Conservation (phyloP, 2,113 vertebrate species). For the Tachysurus vachellii region DNA sequence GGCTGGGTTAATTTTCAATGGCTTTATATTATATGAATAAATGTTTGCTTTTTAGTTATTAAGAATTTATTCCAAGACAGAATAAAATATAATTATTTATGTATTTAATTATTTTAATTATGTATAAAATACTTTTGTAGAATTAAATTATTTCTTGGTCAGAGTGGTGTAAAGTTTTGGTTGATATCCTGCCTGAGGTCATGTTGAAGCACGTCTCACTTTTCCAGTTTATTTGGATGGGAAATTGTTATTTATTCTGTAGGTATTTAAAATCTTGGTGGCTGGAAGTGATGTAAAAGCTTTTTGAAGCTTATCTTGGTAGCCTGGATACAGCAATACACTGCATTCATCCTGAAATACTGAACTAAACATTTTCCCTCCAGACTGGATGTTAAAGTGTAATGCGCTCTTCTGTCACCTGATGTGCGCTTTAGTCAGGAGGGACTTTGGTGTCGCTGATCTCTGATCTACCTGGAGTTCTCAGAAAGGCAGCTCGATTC, state of each 20-base stretch:
- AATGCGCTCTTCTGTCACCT: neutral
- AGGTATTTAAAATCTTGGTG: neutral
- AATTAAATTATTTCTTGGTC: neutral
- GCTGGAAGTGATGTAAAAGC: neutral
- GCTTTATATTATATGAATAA: neutral
- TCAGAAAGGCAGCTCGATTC: neutral
- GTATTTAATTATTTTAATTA: neutral
- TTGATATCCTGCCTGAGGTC: neutral
- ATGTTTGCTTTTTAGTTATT: neutral
- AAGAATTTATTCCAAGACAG: neutral
- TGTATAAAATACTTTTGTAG: neutral
- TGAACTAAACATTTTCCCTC: neutral
- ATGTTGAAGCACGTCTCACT: neutral
- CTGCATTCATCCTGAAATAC: neutral
- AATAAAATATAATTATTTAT: no score
- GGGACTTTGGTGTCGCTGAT: neutral
- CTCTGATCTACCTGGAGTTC: neutral
- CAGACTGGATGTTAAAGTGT: neutral
- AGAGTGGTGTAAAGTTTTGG: neutral
- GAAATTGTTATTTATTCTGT: neutral
- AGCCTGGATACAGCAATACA: neutral
- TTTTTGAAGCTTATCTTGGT: neutral
- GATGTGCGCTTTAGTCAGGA: neutral
- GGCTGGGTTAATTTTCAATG: neutral
- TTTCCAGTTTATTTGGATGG: neutral